Conservation (phyloP, 2,797 vertebrate species). For the Alfaro cultratus region DNA sequence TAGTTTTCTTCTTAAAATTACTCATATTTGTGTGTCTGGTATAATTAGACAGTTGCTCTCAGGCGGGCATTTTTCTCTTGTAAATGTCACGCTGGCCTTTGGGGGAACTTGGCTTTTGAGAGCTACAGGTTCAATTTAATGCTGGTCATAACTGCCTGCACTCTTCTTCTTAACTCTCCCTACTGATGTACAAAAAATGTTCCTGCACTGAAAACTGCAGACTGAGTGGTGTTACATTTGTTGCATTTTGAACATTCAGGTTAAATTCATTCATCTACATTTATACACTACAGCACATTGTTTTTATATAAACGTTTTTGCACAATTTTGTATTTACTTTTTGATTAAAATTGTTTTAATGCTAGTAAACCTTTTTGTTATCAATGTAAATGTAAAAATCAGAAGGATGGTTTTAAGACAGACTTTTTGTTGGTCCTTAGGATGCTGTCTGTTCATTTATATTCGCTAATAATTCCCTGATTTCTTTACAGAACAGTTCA, state of each 20-base stretch:
- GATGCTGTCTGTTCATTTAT: not conserved
- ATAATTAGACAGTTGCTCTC: slow-evolving; percentile 75
- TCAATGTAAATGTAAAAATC: not conserved
- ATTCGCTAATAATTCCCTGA: not conserved
- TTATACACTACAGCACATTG: too few relatives aligned
- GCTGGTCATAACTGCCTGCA: slow-evolving; percentile 58
- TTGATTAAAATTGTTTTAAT: not conserved
- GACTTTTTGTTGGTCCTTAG: not conserved
- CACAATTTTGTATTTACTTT: not conserved
- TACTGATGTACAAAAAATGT: slow-evolving; percentile 32
- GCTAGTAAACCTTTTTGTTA: not conserved
- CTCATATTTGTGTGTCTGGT: slow-evolving; percentile 43
- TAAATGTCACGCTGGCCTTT: slow-evolving; percentile 83
- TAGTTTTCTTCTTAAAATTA: slow-evolving; percentile 17
- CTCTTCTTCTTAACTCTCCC: slow-evolving; percentile 38
- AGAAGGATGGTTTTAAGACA: not conserved
- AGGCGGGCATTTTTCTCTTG: slow-evolving; percentile 70
- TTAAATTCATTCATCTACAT: too few relatives aligned
- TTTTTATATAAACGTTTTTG: not conserved
- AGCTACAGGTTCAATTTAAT: slow-evolving; percentile 65
- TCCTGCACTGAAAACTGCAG: slow-evolving; percentile 25
- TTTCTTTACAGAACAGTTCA: not conserved
- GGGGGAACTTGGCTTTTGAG: slow-evolving; percentile 69
- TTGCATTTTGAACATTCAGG: too few relatives aligned
- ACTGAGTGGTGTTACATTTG: not conserved